Evolutionary conservation across 2,888 invertebrate species (phyloP), one percentile per base, ranked within the genome.

Genomic region (Dynastes hyllus): DNA sequence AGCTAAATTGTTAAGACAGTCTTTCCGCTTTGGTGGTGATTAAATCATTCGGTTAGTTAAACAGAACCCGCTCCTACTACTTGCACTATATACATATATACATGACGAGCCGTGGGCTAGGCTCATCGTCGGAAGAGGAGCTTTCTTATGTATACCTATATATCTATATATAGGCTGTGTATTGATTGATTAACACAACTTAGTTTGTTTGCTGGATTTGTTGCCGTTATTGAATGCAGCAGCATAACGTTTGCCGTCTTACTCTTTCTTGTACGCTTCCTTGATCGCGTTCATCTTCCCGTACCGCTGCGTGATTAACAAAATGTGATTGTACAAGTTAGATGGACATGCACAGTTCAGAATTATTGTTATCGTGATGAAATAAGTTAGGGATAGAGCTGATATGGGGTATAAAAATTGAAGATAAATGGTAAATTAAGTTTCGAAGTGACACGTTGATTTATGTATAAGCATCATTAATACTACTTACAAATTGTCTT

Each of bases 21-120:
- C 84, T 89, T 89, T 88, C 88, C 88, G 88, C 88, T 87, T 87
- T 86, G 87, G 83, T 85, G 88, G 84, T 88, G 88, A 89, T 89
- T 87, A 87, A 87, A 89, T 89, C 89, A 89, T 88, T 84, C 88
- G 89, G 89, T 89, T 89, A 89, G 89, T 89, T 89, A 88, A 86
- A 86, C 88, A 87, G 86, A 86, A 84, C 86, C 86, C 84, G 85
- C 86, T 86, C 83, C 86, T 85, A 51, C 69, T 69, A 51, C 69
- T 69, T 40, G 27, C 50, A 51, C 53, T 51, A 27, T 32, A 63
- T 63, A 61, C 29, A 61, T 29, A 50, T 69, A 84, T 83, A 86
- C 83, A 81, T 78, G 83, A 85, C 85, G 83, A 85, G 87, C 88
- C 86, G 84, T 85, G 83, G 87, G 88, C 86, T 83, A 80, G 77